A percentile compares a stretch with the other conserved stretches of the same genome.
These are phyloP conservation scores for Synodontis membranacea DNA, from an alignment of 2,113 vertebrate genomes.

Conservation along the genomic window DNA sequence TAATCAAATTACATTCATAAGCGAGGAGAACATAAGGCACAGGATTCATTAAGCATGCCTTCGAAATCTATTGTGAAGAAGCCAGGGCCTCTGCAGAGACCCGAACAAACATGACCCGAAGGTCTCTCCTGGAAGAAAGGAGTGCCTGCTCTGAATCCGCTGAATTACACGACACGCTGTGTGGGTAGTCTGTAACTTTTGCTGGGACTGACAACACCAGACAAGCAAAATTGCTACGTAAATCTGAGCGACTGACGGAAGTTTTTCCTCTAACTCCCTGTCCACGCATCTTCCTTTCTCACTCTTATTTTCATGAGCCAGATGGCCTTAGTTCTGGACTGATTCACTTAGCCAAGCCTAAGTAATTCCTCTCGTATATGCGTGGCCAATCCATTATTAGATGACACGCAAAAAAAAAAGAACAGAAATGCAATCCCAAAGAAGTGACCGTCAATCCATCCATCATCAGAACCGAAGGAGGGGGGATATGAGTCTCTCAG, in stretches of 20 bases:
- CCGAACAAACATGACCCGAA: slow-evolving; percentile 61
- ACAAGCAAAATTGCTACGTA: slow-evolving; percentile 59
- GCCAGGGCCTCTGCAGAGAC: slow-evolving; percentile 56
- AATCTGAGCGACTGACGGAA: slow-evolving; percentile 63
- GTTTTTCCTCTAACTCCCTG: slow-evolving; percentile 38
- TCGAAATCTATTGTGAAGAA: slow-evolving; percentile 62
- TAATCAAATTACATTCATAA: slow-evolving; percentile 77
- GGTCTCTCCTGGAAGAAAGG: slow-evolving; percentile 58
- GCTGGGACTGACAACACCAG: slow-evolving; percentile 63
- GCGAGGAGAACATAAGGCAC: slow-evolving; percentile 62
- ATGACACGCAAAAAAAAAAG: slow-evolving; percentile 49
- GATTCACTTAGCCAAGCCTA: slow-evolving; percentile 68
- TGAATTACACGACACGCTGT: slow-evolving; percentile 64
- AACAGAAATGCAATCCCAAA: slow-evolving; percentile 41
- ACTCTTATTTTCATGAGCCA: slow-evolving; percentile 60
- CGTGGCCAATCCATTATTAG: slow-evolving; percentile 61
- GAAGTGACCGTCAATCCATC: slow-evolving; percentile 61
- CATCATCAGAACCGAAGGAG: slow-evolving; percentile 60
- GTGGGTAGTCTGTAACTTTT: slow-evolving; percentile 66
- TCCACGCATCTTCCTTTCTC: slow-evolving; percentile 14
- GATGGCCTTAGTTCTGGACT: slow-evolving; percentile 70
- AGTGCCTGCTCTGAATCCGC: slow-evolving; percentile 47
- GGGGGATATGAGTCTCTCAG: slow-evolving; percentile 60
- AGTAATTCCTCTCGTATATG: slow-evolving; percentile 65
- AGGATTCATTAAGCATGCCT: slow-evolving; percentile 69